phyloP scores from a whole-genome alignment of 2,113 vertebrate genomes.

The Pithys albifrons region DNA sequence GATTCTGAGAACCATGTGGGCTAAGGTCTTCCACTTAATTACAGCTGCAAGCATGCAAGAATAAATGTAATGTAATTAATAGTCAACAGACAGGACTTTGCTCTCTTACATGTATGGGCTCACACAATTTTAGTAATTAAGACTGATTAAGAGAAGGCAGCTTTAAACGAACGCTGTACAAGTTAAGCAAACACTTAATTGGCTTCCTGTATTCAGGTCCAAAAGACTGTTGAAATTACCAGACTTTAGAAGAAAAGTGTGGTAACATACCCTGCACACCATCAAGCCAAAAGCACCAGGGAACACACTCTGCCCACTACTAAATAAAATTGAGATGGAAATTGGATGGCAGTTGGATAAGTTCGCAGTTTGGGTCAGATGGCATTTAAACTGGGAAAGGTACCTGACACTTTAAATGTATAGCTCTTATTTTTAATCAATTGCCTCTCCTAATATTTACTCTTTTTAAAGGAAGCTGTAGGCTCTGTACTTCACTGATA shows the following conservation, averaged over 20 bases:
- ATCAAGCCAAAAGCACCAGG: neutral
- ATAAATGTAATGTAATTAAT: neutral
- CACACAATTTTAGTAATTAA: neutral
- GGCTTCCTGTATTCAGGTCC: neutral
- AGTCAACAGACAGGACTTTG: neutral
- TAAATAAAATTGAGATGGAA: neutral
- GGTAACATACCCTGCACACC: neutral
- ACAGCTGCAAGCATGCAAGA: neutral
- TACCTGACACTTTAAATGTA: neutral
- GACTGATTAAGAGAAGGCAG: neutral
- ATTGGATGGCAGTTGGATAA: neutral
- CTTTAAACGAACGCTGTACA: neutral
- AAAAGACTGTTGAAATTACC: neutral
- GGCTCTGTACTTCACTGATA: neutral
- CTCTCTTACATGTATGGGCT: neutral
- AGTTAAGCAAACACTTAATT: neutral
- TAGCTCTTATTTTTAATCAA: neutral
- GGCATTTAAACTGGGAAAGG: conserved; percentile 18
- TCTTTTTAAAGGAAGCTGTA: neutral
- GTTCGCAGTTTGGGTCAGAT: neutral
- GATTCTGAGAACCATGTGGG: neutral
- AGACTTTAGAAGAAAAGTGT: neutral
- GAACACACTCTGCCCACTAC: neutral
- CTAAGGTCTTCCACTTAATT: neutral
- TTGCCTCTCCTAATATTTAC: neutral